Conservation (phyloP, 2,797 vertebrate genomes). For the Naso thynnoides region DNA sequence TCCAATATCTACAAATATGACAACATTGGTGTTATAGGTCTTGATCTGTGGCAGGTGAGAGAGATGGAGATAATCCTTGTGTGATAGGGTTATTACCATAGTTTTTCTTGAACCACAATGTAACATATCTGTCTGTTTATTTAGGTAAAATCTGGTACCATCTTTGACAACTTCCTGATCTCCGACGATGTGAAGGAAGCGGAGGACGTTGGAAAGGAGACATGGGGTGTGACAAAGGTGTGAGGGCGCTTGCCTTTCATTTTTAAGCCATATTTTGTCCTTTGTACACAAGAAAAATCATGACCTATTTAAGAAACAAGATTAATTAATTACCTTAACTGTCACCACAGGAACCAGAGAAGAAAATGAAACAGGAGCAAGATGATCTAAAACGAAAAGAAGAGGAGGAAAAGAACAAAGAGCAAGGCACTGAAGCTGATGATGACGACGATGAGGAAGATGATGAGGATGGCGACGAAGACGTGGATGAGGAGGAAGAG, state of each 20-base stretch:
- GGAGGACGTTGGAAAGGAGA: conserved; percentile 86
- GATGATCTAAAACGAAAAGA: conserved; percentile 84
- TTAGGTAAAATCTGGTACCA: conserved; percentile 90
- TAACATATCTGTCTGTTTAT: conserved; percentile 5
- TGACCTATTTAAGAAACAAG: neutral
- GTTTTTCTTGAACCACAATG: neutral
- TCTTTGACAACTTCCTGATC: conserved; percentile 91
- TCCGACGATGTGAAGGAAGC: conserved; percentile 86
- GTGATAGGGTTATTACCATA: neutral
- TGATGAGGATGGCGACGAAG: conserved; percentile 3
- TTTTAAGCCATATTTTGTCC: conserved; percentile 1
- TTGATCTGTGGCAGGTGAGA: conserved; percentile 89
- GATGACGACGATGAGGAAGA: conserved; percentile 37
- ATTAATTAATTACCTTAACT: conserved; percentile 3
- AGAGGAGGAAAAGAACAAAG: conserved; percentile 84
- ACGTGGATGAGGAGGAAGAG: conserved; percentile 54
- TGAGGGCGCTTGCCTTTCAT: neutral
- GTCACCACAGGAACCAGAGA: conserved; percentile 82
- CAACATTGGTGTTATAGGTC: conserved; percentile 81
- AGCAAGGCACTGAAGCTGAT: conserved; percentile 68
- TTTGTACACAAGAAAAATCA: neutral
- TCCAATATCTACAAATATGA: conserved; percentile 85
- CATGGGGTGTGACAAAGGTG: conserved; percentile 88
- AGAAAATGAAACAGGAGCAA: conserved; percentile 86
- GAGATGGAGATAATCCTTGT: neutral